Base-by-base conservation (phyloP, 2,888 invertebrate genomes). In the Watsonalla binaria region DNA sequence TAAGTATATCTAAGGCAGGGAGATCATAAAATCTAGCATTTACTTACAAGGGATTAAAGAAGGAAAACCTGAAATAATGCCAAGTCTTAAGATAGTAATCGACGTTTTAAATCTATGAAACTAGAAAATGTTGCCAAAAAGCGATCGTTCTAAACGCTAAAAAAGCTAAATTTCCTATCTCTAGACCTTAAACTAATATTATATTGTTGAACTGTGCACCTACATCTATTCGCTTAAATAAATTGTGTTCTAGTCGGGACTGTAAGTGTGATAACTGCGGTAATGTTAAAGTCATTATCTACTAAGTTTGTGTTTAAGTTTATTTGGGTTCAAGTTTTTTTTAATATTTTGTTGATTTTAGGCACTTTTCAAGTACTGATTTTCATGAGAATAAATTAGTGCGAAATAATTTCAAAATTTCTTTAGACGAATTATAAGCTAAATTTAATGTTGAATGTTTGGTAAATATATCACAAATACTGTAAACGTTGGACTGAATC, bases 401-500 rank as follows among this genome's bases (percentile, higher is more conserved):
- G 85, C 80, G 68, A 61, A 47, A 68, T 67, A 80, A 80, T 75
- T 83, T 75, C 80, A 81, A 74, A 70, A 64, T 70, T 72, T 65
- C 70, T 70, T 68, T 63, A 74, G 70, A 67, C 72, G 74, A 74
- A 78, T 74, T 77, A 70, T 80, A 83, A 83, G 80, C 78, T 80
- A 84, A 84, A 74, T 70, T 74, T 70, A 70, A 77, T 77, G 66
- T 78, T 75, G 72, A 77, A 78, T 70, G 73, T 76, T 70, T 73
- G 78, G 78, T 85, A 78, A 80, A 84, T 78, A 80, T 86, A 88
- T 88, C 85, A 88, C 86, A 87, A 86, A 83, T 74, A 77, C 80
- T 84, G 83, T 84, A 84, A 85, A 86, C 69, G 76, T 79, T 89
- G 90, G 88, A 88, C 86, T 84, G 83, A 76, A 74, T 77, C 68